Base-by-base conservation (phyloP, 37 sponge, comb jelly and placozoan genomes). In the Theonella swinhoei region DNA sequence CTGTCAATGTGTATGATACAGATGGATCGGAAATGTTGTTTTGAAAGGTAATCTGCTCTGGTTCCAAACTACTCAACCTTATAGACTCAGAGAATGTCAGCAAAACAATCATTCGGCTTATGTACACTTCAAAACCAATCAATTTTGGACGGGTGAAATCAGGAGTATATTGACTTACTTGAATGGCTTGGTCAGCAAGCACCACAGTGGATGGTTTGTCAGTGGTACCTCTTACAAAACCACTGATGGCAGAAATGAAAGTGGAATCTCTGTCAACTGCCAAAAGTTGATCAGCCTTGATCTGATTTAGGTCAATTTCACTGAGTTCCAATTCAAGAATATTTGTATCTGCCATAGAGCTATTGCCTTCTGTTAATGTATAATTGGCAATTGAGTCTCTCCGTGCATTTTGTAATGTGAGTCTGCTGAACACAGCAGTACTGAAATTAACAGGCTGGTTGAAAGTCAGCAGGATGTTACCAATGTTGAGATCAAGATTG, bases 21-120 rank as follows among this genome's bases (percentile, higher is more conserved):
- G 77, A 66, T 25, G 85, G 75, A 0, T 39, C 39, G 76, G 77
- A 59, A 0, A 23, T 33, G 23, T 42, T 23, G 35, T 80, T 85
- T 42, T 91, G 94, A 79, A 96, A 86, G 33, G 94, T 96, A 1
- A 96, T 64, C 43, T 94, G 89, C 11, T 71, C 77, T 28, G 90
- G 75, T 32, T 93, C 92, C 79, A 96, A 96, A 1, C 89, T 91
- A 29, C 74, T 76, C 11, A 76, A 32, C 11, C 82, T 77, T 19
- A 96, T 88, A 30, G 93, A 79, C 39, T 96, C 96, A 28, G 88
- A 87, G 86, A 96, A 96, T 0, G 93, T 96, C 29, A 96, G 75
- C 0, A 78, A 29, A 22, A 90, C 68, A 42, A 89, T 80, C 19
- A 69, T 87, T 54, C 36, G 79, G 64, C 90, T 84, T 66, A 96